Evolutionary conservation across 1,140 invertebrate species (phyloP), one percentile per base, ranked within the genome.

Genomic region (Heliconius congener): DNA sequence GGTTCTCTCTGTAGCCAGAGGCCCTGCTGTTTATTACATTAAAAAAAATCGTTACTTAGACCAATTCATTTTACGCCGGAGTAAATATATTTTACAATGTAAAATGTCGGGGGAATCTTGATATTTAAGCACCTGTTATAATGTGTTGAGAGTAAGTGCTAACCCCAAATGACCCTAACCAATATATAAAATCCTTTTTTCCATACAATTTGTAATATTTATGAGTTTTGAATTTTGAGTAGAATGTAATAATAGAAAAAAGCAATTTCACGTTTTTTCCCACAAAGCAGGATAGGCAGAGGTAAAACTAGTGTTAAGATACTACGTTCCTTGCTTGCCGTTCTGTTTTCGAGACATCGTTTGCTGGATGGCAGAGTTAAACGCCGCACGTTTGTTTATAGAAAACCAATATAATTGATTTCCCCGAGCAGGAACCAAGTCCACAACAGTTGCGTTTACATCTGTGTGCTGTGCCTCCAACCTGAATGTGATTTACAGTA

Each of bases 101-200:
- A 66, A 66, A 66, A 66, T 30, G 60, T 16, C 60, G 60, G 13
- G 27, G 4, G 60, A 66, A 66, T 66, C 60, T 66, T 30, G 60
- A 66, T 66, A 66, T 66, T 66, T 66, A 16, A 66, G 60, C 60
- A 66, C 60, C 27, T 30, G 30, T 66, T 66, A 66, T 30, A 66
- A 66, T 30, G 27, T 66, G 27, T 30, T 66, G 27, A 66, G 27
- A 2, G 60, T 66, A 30, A 66, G 60, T 66, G 60, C 23, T 16
- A 66, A 23, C 55, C 60, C 3, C 60, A 30, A 30, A 30, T 30
- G 60, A 66, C 60, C 60, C 60, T n/a, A 66, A 66, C 60, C 60
- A 66, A 30, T 66, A 27, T 5, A 18, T 19, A 52, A 66, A 30
- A 66, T 13, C 16, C 11, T 30, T 66, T 30, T 66, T 57, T n/a